phyloP scores from a whole-genome alignment of 1,140 invertebrate genomes.

The Drosophila kepulauana region DNA sequence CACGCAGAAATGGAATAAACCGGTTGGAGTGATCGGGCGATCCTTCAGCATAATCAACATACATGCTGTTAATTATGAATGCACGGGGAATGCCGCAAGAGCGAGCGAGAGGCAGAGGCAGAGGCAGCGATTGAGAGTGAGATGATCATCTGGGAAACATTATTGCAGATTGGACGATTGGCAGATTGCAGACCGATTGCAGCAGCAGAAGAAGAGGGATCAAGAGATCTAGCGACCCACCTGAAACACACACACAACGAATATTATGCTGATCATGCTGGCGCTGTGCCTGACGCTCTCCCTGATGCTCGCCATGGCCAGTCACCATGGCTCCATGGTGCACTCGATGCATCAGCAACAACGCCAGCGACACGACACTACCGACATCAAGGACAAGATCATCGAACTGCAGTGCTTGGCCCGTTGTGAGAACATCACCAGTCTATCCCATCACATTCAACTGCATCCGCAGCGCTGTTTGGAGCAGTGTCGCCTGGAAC shows the following conservation, averaged over 20 bases:
- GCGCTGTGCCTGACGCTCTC: slow-evolving; percentile 46
- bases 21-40: slow-evolving; percentile 65
- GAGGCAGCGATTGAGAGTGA: slow-evolving; percentile 23
- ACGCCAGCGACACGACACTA: slow-evolving; percentile 60
- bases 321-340: neutral
- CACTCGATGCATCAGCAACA: slow-evolving; percentile 59
- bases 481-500: slow-evolving; percentile 63
- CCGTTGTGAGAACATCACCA: slow-evolving; percentile 44
- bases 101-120: neutral
- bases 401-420: slow-evolving; percentile 77
- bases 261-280: slow-evolving; percentile 47
- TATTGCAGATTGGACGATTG: slow-evolving; percentile 59
- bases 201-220: neutral
- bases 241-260: slow-evolving; percentile 22
- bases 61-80: slow-evolving; percentile 77
- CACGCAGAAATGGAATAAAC: slow-evolving; percentile 69
- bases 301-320: slow-evolving; percentile 18
- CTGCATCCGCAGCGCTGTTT: slow-evolving; percentile 40
- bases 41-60: slow-evolving; percentile 77
- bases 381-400: slow-evolving; percentile 79
- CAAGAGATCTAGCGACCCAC: slow-evolving; percentile 13
- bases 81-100: slow-evolving; percentile 44
- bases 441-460: slow-evolving; percentile 27
- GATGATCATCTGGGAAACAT: slow-evolving; percentile 60
- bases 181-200: slow-evolving; percentile 24